Conservation (phyloP, 2,113 vertebrate species). For the Mesocricetus auratus region DNA sequence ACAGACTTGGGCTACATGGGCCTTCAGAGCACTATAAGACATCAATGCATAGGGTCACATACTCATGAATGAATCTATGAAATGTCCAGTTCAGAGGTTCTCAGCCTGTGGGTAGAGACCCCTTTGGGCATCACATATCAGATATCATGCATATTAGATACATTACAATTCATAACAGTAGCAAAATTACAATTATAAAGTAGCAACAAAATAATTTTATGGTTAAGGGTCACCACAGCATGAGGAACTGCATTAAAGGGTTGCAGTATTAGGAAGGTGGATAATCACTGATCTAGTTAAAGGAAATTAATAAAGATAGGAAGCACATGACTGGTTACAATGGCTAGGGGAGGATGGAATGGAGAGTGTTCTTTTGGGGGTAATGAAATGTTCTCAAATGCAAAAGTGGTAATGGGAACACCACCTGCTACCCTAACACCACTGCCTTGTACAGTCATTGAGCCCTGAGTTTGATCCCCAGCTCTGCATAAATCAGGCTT, state of each 20-base stretch:
- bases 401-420: not conserved
- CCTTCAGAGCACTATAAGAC: not conserved
- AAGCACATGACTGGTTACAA: not conserved
- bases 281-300: not conserved
- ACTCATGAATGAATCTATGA: not conserved
- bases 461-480: not conserved
- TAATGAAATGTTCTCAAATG: not conserved
- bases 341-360: not conserved
- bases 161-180: too few species aligned
- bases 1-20: not conserved
- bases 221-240: too few species aligned
- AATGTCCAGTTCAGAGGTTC: not conserved
- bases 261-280: too few species aligned
- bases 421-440: not conserved
- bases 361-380: not conserved
- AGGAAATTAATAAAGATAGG: not conserved
- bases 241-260: too few species aligned
- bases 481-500: not conserved
- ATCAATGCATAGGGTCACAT: not conserved
- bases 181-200: too few species aligned
- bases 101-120: too few species aligned
- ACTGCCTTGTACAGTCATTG: not conserved
- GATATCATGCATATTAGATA: too few species aligned
- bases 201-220: too few species aligned
- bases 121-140: too few species aligned